Base-by-base conservation (phyloP, 2,888 invertebrate genomes). In the Amphipoea lucens region DNA sequence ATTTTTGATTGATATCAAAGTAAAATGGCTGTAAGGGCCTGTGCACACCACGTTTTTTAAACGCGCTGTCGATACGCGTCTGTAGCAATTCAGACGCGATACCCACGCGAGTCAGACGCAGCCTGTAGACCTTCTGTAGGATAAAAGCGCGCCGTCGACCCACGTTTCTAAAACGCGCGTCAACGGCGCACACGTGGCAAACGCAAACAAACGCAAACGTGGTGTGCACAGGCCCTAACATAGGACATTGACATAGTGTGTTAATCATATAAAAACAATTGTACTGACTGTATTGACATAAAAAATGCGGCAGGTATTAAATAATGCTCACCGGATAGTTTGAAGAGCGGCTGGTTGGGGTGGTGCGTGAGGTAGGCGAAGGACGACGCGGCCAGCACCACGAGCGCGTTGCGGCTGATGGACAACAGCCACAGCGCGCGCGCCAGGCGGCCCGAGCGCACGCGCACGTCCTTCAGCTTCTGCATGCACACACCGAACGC, bases 371-470 rank as follows among this genome's bases (percentile, higher is more conserved):
- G 76, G 93, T 95, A 98, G 0, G 98, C 98, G 85, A 98, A 92
- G 3, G 97, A 84, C 0, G 98, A 97, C 17, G 98, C 97, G 23
- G 97, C 94, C 65, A 98, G 92, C 51, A 99, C 98, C 57, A 98
- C 97, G 29, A 99, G 92, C 29, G 98, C 98, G 95, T 99, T 99
- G 85, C 98, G 97, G 3, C 98, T 97, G 87, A 98, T 98, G 20
- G 98, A 98, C 42, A 98, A 88, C 84, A 98, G 97, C 98, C 98
- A 98, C 23, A 98, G 93, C 6, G 96, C 91, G 45, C 96, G 96
- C 80, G 75, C 60, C 79, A 87, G 40, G 42, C 67, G 71, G 1
- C 95, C 95, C 96, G 79, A 95, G 14, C 90, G 88, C 83, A 96
- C 93, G 48, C 94, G 96, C 36, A 98, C 90, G 81, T 97, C 97